Percentiles rank a stretch among this genome's conserved stretches.
Conservation (phyloP, 1,140 invertebrate species). For the Polypedilum pembai region DNA sequence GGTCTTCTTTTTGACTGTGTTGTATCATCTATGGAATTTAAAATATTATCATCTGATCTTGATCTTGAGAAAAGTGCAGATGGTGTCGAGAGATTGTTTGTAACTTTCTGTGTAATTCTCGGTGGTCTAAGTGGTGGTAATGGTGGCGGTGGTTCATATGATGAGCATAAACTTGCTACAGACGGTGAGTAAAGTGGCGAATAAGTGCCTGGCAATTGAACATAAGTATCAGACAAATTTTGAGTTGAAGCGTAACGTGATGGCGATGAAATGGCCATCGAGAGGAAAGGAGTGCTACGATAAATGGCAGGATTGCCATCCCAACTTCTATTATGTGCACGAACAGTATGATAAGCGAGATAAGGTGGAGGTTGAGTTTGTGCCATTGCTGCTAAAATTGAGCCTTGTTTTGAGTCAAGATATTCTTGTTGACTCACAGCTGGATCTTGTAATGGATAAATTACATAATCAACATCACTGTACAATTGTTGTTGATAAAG, state of each 20-base stretch:
- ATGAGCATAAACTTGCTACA: conserved; percentile 49
- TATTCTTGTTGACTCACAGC: conserved; percentile 83
- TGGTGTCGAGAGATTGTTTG: conserved; percentile 41
- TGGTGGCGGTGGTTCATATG: conserved; percentile 48
- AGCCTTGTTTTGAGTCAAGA: conserved; percentile 73
- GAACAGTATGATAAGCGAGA: conserved; percentile 41
- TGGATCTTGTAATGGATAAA: conserved; percentile 81
- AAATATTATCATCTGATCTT: conserved; percentile 68
- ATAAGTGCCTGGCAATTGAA: conserved; percentile 51
- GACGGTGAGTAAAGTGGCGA: conserved; percentile 51
- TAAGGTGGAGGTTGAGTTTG: conserved; percentile 51
- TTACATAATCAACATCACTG: conserved; percentile 82
- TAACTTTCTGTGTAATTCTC: conserved; percentile 45
- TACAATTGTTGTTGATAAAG: conserved; percentile 80
- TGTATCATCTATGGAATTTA: conserved; percentile 56
- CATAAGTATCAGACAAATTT: conserved; percentile 62
- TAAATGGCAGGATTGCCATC: conserved; percentile 63
- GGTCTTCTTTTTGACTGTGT: conserved; percentile 52
- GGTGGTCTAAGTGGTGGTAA: conserved; percentile 44
- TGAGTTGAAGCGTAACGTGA: conserved; percentile 66
- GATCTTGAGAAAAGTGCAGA: conserved; percentile 54
- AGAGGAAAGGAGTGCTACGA: conserved; percentile 67
- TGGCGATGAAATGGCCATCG: conserved; percentile 53
- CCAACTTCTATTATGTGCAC: conserved; percentile 39
- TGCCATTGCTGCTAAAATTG: conserved; percentile 53